Base-by-base conservation (phyloP, 2,888 invertebrate genomes). In the Orchesella flavescens region DNA sequence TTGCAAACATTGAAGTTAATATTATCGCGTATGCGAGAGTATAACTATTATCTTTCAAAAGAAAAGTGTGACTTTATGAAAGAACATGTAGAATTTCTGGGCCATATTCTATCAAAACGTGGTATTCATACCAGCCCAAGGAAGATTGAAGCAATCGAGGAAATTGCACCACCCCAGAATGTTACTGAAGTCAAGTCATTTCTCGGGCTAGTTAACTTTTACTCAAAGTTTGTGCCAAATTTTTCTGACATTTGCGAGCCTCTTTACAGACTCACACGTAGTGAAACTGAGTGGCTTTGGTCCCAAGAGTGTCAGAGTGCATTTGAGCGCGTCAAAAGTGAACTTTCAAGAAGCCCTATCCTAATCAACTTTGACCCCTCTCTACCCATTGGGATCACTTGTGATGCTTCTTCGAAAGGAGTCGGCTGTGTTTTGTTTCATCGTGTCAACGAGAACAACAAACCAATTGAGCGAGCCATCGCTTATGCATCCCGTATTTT, bases 161-260 rank as follows among this genome's bases (percentile, higher is more conserved):
- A 83, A 0, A 90, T n/a, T 88, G 68, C 86, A 88, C 10, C 76
- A 17, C 59, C 89, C 89, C 79, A 79, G 19, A 86, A 89, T 73
- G 82, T 87, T 0, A 78, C 82, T 34, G 86, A 89, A 83, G 73
- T 89, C 0, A 86, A 86, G 55, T 87, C 89, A 0, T 90, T 89
- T 84, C 55, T 89, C 1, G 90, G 90, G 0, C 87, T 89, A 80
- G 83, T 89, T 0, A 90, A 90, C 87, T 90, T 89, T 86, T 90
- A 90, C 84, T 87, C 89, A 9, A 88, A 88, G 71, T 91, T 90
- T 87, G 85, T 90, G 0, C 87, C 88, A 15, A 87, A 88, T 23
- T 85, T 89, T 7, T 77, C 89, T 5, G 78, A 74, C 0, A 87
- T 89, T 12, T 83, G 89, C 34, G 82, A 84, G 13, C 90, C 90